These are phyloP conservation scores for Cantharis lateralis DNA, from an alignment of 2,888 invertebrate species.

Conservation along the genomic window DNA sequence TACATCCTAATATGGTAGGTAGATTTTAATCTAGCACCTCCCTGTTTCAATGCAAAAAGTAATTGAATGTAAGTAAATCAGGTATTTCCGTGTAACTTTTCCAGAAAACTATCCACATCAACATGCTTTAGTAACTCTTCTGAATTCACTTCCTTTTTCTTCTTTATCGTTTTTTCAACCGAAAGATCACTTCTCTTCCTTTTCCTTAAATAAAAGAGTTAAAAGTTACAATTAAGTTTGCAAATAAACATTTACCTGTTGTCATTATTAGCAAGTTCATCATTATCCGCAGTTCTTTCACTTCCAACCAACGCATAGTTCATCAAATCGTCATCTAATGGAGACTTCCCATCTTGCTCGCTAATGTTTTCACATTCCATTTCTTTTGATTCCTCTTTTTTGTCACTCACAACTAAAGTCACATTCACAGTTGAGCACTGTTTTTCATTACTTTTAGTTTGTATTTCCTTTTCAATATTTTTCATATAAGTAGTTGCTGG, in stretches of 20 bases:
- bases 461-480: background rate
- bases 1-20: background rate
- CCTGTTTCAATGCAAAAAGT: background rate
- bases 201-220: conserved; percentile 31
- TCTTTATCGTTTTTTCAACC: conserved; percentile 33
- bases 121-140: conserved; percentile 40
- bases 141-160: conserved; percentile 38
- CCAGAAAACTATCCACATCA: conserved; percentile 46
- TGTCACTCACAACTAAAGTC: background rate
- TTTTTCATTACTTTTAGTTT: conserved; percentile 7
- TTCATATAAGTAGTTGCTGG: too few relatives aligned
- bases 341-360: background rate
- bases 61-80: background rate
- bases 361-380: background rate
- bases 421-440: background rate
- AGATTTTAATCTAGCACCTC: too few relatives aligned
- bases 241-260: conserved; percentile 8
- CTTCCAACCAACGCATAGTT: conserved; percentile 43
- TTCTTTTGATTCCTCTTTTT: background rate
- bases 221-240: background rate
- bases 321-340: conserved; percentile 39
- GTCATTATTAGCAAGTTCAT: background rate
- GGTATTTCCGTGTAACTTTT: conserved; percentile 42
- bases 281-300: conserved; percentile 19
- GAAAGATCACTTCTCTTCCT: conserved; percentile 34